phyloP scores from a whole-genome alignment of 2,888 invertebrate species.

The Hoplodrina blanda region DNA sequence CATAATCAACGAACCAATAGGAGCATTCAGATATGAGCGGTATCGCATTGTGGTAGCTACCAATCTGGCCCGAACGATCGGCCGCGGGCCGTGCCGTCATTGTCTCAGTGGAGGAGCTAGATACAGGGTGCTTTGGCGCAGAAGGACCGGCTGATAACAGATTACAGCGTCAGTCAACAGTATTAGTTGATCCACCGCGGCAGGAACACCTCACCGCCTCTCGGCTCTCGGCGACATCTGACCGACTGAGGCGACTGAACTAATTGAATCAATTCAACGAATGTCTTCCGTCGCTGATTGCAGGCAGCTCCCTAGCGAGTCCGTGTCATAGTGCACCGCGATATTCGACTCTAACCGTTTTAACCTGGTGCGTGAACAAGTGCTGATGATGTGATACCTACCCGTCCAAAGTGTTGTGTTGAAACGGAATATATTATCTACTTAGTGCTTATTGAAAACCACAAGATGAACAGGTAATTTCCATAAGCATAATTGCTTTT shows the following conservation, averaged over 20 bases:
- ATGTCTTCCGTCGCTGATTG: slow-evolving; percentile 84
- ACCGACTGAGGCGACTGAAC: slow-evolving; percentile 57
- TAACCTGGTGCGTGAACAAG: slow-evolving; percentile 55
- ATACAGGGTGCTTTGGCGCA: slow-evolving; percentile 73
- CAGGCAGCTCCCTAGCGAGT: slow-evolving; percentile 67
- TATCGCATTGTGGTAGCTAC: slow-evolving; percentile 66
- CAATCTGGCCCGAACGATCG: slow-evolving; percentile 77
- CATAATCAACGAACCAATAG: slow-evolving; percentile 82
- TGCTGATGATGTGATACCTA: slow-evolving; percentile 65
- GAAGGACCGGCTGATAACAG: slow-evolving; percentile 85
- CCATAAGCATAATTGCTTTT: not conserved
- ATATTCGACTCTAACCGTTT: slow-evolving; percentile 44
- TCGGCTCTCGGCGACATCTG: slow-evolving; percentile 60
- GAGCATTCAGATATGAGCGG: slow-evolving; percentile 79
- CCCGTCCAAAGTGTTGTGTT: slow-evolving; percentile 18
- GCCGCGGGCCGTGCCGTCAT: slow-evolving; percentile 72
- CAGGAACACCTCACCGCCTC: slow-evolving; percentile 75
- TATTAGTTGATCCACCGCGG: slow-evolving; percentile 82
- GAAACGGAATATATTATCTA: slow-evolving; percentile 3
- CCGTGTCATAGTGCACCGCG: slow-evolving; percentile 50
- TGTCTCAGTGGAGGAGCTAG: slow-evolving; percentile 77
- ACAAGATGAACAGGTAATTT: slow-evolving; percentile 74
- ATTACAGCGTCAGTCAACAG: slow-evolving; percentile 82
- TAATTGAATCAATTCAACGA: slow-evolving; percentile 87
- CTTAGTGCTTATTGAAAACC: slow-evolving; percentile 7